A percentile compares a stretch with the other conserved stretches of the same genome.
These are phyloP conservation scores for Alexandromys fortis DNA, from an alignment of 2,113 vertebrate genomes.

Conservation along the genomic window DNA sequence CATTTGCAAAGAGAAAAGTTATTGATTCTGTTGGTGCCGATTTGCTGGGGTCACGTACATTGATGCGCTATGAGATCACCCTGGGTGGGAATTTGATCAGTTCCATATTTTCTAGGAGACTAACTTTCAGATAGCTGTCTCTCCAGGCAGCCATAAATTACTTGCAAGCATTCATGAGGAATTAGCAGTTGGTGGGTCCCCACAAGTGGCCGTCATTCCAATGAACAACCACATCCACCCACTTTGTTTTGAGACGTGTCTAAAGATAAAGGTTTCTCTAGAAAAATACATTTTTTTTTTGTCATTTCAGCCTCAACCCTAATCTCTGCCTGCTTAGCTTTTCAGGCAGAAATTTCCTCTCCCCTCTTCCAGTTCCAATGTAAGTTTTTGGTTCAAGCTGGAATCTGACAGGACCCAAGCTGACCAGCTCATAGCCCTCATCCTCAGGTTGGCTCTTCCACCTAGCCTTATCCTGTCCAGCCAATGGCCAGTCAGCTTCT, in stretches of 20 bases:
- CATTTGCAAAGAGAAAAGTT: slow-evolving; percentile 59
- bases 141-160: slow-evolving; percentile 73
- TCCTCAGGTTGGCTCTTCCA: too few species aligned
- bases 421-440: not conserved
- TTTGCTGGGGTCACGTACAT: slow-evolving; percentile 72
- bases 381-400: slow-evolving; percentile 21
- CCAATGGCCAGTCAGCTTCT: too few species aligned
- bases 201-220: slow-evolving; percentile 57
- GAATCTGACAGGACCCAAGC: slow-evolving; percentile 44
- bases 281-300: slow-evolving; percentile 31
- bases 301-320: slow-evolving; percentile 36
- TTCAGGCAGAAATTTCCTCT: not conserved
- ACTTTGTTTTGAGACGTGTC: slow-evolving; percentile 76
- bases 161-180: slow-evolving; percentile 77
- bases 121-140: slow-evolving; percentile 65
- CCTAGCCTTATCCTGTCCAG: too few species aligned
- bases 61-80: slow-evolving; percentile 77
- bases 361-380: slow-evolving; percentile 39
- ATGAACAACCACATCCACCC: slow-evolving; percentile 69
- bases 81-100: slow-evolving; percentile 80
- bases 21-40: slow-evolving; percentile 65
- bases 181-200: slow-evolving; percentile 66
- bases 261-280: slow-evolving; percentile 56
- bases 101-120: slow-evolving; percentile 81
- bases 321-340: slow-evolving; percentile 24